Evolutionary conservation across 2,888 invertebrate species (phyloP).

Genomic region (Drosophila prolongata): DNA sequence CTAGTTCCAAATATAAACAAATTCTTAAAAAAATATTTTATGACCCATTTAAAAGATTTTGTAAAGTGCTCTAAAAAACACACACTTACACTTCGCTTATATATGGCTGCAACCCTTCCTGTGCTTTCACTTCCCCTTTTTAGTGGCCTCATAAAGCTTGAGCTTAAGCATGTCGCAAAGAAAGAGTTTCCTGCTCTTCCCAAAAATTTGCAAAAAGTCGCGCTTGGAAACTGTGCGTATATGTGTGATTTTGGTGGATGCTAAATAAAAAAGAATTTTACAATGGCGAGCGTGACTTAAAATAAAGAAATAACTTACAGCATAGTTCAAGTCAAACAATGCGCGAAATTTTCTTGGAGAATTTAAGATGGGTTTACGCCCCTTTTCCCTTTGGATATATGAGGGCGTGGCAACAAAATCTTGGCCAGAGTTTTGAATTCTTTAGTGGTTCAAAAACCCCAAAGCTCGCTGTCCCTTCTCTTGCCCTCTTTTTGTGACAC

Average conservation of each 20-base stretch:
- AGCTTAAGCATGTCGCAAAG: conserved; percentile 71
- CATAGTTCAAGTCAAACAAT: conserved; percentile 74
- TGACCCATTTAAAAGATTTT: neutral
- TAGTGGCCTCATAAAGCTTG: conserved; percentile 69
- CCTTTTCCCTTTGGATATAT: conserved; percentile 14
- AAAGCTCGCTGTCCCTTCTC: neutral
- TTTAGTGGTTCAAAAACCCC: conserved; percentile 11
- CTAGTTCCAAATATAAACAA: too few relatives aligned
- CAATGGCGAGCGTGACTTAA: conserved; percentile 66
- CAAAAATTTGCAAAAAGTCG: conserved; percentile 64
- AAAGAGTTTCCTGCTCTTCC: conserved; percentile 70
- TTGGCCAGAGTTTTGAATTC: conserved; percentile 54
- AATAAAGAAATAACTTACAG: conserved; percentile 74
- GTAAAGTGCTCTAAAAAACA: conserved; percentile 6
- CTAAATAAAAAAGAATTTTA: conserved; percentile 34
- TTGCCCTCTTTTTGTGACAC: conserved; percentile 42
- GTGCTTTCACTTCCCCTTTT: conserved; percentile 41
- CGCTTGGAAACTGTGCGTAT: conserved; percentile 66
- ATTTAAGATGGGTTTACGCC: conserved; percentile 62
- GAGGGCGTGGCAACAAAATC: conserved; percentile 30
- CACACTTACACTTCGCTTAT: conserved; percentile 54
- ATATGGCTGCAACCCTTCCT: conserved; percentile 50
- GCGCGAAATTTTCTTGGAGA: conserved; percentile 64
- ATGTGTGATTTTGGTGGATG: conserved; percentile 24
- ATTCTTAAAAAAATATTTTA: too few relatives aligned